These are phyloP conservation scores for Galeopsomyia nigrocyanea DNA, from an alignment of 2,888 invertebrate genomes.

Conservation along the genomic window DNA sequence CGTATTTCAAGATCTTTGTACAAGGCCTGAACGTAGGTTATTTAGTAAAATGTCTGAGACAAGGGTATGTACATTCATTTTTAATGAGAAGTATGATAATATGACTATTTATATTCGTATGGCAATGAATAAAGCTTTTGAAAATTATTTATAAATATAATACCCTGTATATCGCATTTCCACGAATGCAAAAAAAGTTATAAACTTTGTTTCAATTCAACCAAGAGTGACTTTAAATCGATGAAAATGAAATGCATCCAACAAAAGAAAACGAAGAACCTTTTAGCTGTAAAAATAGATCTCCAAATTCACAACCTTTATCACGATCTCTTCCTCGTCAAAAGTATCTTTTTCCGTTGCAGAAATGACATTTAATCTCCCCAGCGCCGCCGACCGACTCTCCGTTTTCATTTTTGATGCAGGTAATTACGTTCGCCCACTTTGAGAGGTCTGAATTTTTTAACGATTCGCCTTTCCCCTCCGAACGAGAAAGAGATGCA, in stretches of 20 bases:
- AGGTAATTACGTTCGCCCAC: conserved; percentile 5
- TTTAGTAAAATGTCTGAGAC: too few species aligned
- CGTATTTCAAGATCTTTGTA: too few species aligned
- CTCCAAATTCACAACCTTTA: not conserved
- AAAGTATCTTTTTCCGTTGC: not conserved
- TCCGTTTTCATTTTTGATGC: conserved; percentile 25
- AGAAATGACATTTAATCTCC: conserved; percentile 16
- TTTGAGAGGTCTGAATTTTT: not conserved
- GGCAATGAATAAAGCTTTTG: too few species aligned
- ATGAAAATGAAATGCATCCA: conserved; percentile 13
- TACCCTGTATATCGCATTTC: too few species aligned
- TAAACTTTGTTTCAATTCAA: too few species aligned
- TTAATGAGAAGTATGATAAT: too few species aligned
- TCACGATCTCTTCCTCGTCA: not conserved
- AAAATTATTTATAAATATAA: too few species aligned
- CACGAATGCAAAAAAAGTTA: too few species aligned
- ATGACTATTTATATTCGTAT: too few species aligned
- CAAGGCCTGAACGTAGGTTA: too few species aligned
- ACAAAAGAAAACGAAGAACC: too few species aligned
- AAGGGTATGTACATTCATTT: too few species aligned
- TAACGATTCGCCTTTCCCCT: not conserved
- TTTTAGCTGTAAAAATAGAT: not conserved
- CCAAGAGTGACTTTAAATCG: not conserved
- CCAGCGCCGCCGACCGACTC: not conserved
- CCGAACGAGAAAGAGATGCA: conserved; percentile 15